Conservation (phyloP, 1,140 invertebrate genomes). For the Achroia grisella region DNA sequence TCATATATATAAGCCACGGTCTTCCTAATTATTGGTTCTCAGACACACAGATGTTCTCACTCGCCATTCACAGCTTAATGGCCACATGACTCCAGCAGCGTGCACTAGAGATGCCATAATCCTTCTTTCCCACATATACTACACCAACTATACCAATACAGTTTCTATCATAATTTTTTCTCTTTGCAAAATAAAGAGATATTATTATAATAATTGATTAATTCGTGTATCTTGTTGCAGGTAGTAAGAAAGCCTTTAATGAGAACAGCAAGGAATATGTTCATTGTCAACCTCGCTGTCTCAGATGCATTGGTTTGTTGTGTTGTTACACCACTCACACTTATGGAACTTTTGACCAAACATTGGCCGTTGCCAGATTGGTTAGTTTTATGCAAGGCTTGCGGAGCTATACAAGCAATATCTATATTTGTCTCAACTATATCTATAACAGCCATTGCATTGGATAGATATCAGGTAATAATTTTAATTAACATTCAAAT, state of each 20-base stretch:
- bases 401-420: slow-evolving; percentile 86
- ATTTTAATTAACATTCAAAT: too few relatives aligned
- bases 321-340: slow-evolving; percentile 89
- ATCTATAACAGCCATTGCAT: slow-evolving; percentile 91
- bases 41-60: too few relatives aligned
- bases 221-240: slow-evolving; percentile 35
- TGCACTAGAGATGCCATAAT: too few relatives aligned
- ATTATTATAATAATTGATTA: not conserved
- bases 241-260: slow-evolving; percentile 85
- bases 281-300: slow-evolving; percentile 92
- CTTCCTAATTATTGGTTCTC: too few relatives aligned
- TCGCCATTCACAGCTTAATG: too few relatives aligned
- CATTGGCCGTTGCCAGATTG: slow-evolving; percentile 83
- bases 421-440: slow-evolving; percentile 93
- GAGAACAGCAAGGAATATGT: slow-evolving; percentile 90
- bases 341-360: slow-evolving; percentile 86
- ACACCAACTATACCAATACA: too few relatives aligned
- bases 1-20: too few relatives aligned
- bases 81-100: too few relatives aligned
- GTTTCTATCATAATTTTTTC: too few relatives aligned
- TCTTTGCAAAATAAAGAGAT: too few relatives aligned
- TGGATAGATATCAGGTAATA: slow-evolving; percentile 84
- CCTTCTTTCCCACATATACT: too few relatives aligned
- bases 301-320: slow-evolving; percentile 89
- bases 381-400: slow-evolving; percentile 84